Evolutionary conservation across 2,888 invertebrate species (phyloP).

Genomic region (Xylota segnis): DNA sequence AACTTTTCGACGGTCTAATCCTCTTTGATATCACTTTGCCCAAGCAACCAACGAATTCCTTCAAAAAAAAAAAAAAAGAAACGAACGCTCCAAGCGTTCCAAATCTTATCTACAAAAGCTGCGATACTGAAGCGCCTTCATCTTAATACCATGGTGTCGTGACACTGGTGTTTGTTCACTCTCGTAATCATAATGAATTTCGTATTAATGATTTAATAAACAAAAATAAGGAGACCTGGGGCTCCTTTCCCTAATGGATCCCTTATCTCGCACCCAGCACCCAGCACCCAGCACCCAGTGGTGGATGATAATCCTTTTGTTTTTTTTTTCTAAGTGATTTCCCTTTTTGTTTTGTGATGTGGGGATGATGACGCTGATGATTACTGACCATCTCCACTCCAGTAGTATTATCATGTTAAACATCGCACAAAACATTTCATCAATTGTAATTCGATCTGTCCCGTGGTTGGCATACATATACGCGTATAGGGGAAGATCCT

Average conservation of each 20-base stretch:
- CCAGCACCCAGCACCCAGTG: constrained; percentile 48
- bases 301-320: constrained; percentile 69
- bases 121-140: constrained; percentile 75
- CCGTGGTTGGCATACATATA: not conserved
- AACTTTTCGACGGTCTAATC: constrained; percentile 21
- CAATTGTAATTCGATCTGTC: constrained; percentile 72
- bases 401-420: constrained; percentile 76
- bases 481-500: constrained; percentile 13
- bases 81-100: constrained; percentile 22
- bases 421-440: constrained; percentile 76
- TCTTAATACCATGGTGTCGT: constrained; percentile 73
- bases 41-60: not conserved
- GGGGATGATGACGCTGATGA: constrained; percentile 52
- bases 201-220: constrained; percentile 64
- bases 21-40: constrained; percentile 38
- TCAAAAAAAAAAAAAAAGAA: not conserved
- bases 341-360: constrained; percentile 35
- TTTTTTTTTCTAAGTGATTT: constrained; percentile 68
- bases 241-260: constrained; percentile 64
- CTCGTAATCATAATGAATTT: constrained; percentile 71
- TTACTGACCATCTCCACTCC: constrained; percentile 70
- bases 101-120: constrained; percentile 70
- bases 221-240: constrained; percentile 37
- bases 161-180: constrained; percentile 75
- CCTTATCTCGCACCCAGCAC: constrained; percentile 68